A percentile compares a stretch with the other conserved stretches of the same genome.
Conservation (phyloP, 2,888 invertebrate genomes). For the Cryptus viduatorius region DNA sequence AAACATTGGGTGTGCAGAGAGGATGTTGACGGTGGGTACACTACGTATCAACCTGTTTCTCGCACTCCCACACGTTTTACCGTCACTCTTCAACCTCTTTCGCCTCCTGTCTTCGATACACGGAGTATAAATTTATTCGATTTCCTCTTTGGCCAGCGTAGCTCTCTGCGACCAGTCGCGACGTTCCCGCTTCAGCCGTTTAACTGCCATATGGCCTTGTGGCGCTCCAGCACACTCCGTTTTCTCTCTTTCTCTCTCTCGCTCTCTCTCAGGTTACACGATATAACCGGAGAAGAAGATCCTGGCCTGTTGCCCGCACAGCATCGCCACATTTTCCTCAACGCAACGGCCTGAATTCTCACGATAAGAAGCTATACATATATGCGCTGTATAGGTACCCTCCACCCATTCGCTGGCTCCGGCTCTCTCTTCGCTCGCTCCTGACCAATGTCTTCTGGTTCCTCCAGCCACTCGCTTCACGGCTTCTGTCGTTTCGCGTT, state of each 20-base stretch:
- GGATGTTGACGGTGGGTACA: neutral
- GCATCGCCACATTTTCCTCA: slow-evolving; percentile 31
- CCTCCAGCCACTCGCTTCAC: neutral
- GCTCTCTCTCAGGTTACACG: slow-evolving; percentile 8
- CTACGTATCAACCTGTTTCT: neutral
- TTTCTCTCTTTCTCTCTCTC: slow-evolving; percentile 5
- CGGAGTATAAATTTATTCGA: slow-evolving; percentile 45
- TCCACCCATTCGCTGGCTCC: neutral
- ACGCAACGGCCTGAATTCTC: slow-evolving; percentile 60
- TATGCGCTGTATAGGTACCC: neutral
- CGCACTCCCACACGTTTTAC: slow-evolving; percentile 1
- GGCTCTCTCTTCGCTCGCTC: neutral
- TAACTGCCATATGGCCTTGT: slow-evolving; percentile 52
- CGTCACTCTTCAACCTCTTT: slow-evolving; percentile 6
- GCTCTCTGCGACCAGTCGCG: slow-evolving; percentile 13
- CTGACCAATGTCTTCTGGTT: slow-evolving; percentile 18
- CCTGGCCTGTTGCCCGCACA: slow-evolving; percentile 66
- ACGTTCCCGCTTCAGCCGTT: slow-evolving; percentile 35
- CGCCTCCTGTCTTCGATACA: slow-evolving; percentile 29
- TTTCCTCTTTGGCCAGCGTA: slow-evolving; percentile 36
- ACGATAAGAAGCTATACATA: slow-evolving; percentile 59
- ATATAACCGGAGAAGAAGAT: slow-evolving; percentile 7
- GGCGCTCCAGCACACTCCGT: neutral
- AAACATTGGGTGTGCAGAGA: neutral
- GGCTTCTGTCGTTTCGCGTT: neutral